Evolutionary conservation across 1,140 invertebrate genomes (phyloP), one percentile per base, ranked within the genome.

Genomic region (Leptinotarsa undecemlineata): DNA sequence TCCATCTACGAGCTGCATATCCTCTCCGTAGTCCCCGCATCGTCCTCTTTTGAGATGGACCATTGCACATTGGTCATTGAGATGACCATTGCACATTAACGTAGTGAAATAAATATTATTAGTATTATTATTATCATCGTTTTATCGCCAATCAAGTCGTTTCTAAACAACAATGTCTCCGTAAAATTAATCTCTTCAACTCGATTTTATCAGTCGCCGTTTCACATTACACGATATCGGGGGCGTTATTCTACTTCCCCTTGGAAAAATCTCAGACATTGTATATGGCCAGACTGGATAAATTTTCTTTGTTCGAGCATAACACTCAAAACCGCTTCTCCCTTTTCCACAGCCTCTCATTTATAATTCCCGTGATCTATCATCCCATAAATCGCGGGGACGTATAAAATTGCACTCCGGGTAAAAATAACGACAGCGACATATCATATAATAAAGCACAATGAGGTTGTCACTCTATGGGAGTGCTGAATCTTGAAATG

Each of bases 401-500:
- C 51, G 51, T 57, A 57, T 57, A 57, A 57, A 17, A 57, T 57
- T 57, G 51, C 17, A 57, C 51, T 57, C 13, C 6, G 17, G 51
- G 51, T 57, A 57, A 57, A 57, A 57, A 57, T 57, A 19, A 19
- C n/a, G 51, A 57, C 51, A 57, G 51, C 15, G 51, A 57, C 51
- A 57, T 57, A 57, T 57, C 51, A 57, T 57, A 57, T n/a, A 17
- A 57, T 57, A 57, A 57, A 57, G 51, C 51, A 57, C 51, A 57
- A 57, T 57, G 51, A 57, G 17, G n/a, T 17, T 57, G 51, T 57
- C 51, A 57, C 51, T 57, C 51, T 57, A 57, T 57, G 51, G 51
- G 51, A 57, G 51, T 57, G 51, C 51, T 57, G 51, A 57, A 57
- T 57, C 51, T 57, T 57, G 51, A 57, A 57, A 57, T 57, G 51